phyloP scores from a whole-genome alignment of 2,888 invertebrate genomes.

The Hyposoter dolosus region DNA sequence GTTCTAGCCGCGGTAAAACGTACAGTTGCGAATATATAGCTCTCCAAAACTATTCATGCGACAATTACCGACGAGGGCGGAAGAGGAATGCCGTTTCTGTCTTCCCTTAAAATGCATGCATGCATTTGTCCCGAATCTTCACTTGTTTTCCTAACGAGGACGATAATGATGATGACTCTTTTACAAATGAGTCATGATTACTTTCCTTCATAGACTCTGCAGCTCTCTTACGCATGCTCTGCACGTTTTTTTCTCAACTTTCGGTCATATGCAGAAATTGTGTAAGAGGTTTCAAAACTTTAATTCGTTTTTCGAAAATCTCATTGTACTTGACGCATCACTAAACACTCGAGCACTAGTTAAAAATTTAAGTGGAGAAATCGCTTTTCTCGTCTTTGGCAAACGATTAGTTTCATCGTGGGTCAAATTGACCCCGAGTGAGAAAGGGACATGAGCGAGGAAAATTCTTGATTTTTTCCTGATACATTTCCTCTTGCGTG shows the following conservation, averaged over 20 bases:
- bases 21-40: background rate
- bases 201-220: slow-evolving; percentile 4
- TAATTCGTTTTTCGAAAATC: background rate
- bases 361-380: background rate
- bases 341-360: background rate
- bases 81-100: background rate
- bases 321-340: slow-evolving; percentile 1
- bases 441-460: too few relatives aligned
- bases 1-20: slow-evolving; percentile 24
- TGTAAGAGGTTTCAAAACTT: background rate
- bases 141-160: slow-evolving; percentile 24
- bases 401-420: too few relatives aligned
- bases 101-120: slow-evolving; percentile 34
- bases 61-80: slow-evolving; percentile 35
- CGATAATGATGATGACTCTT: slow-evolving; percentile 54
- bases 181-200: slow-evolving; percentile 29
- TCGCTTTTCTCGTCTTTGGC: background rate
- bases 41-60: slow-evolving; percentile 34
- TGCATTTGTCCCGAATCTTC: slow-evolving; percentile 34
- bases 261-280: background rate
- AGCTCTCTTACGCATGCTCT: background rate
- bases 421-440: too few relatives aligned
- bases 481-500: background rate
- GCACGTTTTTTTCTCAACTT: background rate
- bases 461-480: too few relatives aligned